Conservation (phyloP, 2,797 vertebrate genomes). For the Acanthurus leucopareius region DNA sequence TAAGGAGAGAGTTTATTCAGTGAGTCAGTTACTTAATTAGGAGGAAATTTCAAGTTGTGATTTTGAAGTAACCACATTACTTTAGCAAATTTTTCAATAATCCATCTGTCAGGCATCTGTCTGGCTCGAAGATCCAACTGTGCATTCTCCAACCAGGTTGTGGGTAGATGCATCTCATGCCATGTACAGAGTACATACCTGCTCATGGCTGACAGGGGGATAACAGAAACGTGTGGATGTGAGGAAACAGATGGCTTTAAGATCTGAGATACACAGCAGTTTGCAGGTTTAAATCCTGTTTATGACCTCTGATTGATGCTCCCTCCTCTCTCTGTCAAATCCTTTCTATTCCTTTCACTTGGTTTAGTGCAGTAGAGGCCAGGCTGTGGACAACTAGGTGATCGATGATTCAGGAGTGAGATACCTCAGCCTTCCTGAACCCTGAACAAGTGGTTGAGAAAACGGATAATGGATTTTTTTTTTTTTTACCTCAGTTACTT, state of each 20-base stretch:
- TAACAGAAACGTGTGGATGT: constrained; percentile 45
- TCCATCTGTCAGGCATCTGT: constrained; percentile 70
- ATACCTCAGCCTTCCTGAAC: constrained; percentile 8
- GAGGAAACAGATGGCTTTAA: constrained; percentile 39
- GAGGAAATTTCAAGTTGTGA: constrained; percentile 36
- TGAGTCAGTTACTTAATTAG: constrained; percentile 32
- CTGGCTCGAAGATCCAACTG: constrained; percentile 51
- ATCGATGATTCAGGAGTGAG: constrained; percentile 38
- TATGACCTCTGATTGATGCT: constrained; percentile 59
- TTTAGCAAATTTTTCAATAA: constrained; percentile 50
- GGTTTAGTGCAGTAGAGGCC: constrained; percentile 22
- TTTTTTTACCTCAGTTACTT: neutral
- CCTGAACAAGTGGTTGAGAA: neutral
- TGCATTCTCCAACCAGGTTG: constrained; percentile 48
- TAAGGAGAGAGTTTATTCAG: constrained; percentile 41
- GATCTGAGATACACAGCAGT: constrained; percentile 23
- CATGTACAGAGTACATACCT: constrained; percentile 33
- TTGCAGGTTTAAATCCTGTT: constrained; percentile 55
- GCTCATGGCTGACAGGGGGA: constrained; percentile 51
- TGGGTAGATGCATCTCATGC: constrained; percentile 30
- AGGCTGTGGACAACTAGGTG: constrained; percentile 27
- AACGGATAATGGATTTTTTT: neutral
- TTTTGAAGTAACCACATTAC: constrained; percentile 49
- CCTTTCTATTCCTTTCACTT: constrained; percentile 50
- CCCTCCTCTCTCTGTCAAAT: constrained; percentile 27